Base-by-base conservation (phyloP, 2,888 invertebrate species). In the Stenolophus ochropezus region DNA sequence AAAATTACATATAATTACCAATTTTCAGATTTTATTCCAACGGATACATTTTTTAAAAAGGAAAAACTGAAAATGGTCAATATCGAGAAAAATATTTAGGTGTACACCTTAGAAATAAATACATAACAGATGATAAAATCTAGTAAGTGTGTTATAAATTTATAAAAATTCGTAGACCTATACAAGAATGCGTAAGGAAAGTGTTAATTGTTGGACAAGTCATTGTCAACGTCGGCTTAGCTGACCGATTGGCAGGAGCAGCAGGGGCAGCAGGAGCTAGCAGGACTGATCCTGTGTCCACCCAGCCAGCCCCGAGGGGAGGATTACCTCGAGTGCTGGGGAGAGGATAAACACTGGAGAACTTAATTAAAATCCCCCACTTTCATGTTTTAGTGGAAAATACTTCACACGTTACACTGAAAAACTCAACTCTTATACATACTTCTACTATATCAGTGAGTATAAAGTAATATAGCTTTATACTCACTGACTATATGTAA, bases 191-290 rank as follows among this genome's bases (percentile, higher is more conserved):
- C 14, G 16, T 65, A 25, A 73, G 20, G 73, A 71, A 56, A 33
- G 73, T 47, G 74, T 81, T 81, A 81, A 81, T 81, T 81, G 81
- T 42, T 42, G 51, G 81, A 81, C 81, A 81, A 81, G 81, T 73
- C 81, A 81, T 80, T 80, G 80, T 80, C 73, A 73, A 27, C 25
- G 18, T 51, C 23, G 81, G 73, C 74, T 81, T 74, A 74, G 18
- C 20, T 81, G 73, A 74, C 33, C 73, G 74, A 81, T 74, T 74
- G 58, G 53, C 25, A 27, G 11, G 33, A 42, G 33, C 11, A 11
- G n/a, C 23, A 14, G 42, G 79, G n/a, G 51, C 4, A 14, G 61
- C 21, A 61, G 14, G 51, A 51, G 6, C 33, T 11, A 42, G 33
- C 20, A 20, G 4, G 20, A 53, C 20, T 18, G 14, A 65, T 16